A percentile compares a stretch with the other conserved stretches of the same genome.
These are phyloP conservation scores for Tethya wilhelma DNA, from an alignment of 37 sponge, comb jelly and placozoan species.

Conservation along the genomic window DNA sequence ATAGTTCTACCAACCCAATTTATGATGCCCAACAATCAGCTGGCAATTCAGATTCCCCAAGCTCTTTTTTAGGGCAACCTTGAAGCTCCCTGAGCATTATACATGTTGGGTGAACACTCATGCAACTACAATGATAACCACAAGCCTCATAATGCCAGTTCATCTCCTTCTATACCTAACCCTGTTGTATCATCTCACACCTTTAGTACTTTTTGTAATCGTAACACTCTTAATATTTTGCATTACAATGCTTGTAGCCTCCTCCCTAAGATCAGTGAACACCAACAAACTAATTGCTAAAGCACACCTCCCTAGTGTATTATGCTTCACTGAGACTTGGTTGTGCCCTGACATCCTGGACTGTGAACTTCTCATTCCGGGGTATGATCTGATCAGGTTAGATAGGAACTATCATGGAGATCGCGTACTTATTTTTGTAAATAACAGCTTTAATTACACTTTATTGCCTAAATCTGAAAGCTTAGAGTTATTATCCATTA, in stretches of 20 bases:
- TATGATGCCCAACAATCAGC: no score
- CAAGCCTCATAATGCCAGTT: background rate
- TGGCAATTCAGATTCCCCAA: no score
- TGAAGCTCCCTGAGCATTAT: no score
- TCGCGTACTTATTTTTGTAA: background rate
- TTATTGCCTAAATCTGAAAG: background rate
- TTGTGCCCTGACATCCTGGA: conserved; percentile 17
- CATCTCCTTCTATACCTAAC: background rate
- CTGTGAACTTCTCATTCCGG: conserved; percentile 2
- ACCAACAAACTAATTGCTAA: background rate
- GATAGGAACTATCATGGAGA: conserved; percentile 17
- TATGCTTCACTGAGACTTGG: conserved; percentile 23
- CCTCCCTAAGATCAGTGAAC: background rate
- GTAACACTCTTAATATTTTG: background rate
- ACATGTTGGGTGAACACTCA: no score
- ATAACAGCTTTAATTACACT: background rate
- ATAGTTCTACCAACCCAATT: no score
- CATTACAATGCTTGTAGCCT: background rate
- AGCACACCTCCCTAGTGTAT: background rate
- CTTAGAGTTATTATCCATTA: background rate
- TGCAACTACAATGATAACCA: no score
- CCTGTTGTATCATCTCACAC: no score
- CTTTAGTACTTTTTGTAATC: no score
- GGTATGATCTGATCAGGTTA: background rate
- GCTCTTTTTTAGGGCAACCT: no score